phyloP scores from a whole-genome alignment of 2,113 vertebrate genomes.

The Gallinago media region DNA sequence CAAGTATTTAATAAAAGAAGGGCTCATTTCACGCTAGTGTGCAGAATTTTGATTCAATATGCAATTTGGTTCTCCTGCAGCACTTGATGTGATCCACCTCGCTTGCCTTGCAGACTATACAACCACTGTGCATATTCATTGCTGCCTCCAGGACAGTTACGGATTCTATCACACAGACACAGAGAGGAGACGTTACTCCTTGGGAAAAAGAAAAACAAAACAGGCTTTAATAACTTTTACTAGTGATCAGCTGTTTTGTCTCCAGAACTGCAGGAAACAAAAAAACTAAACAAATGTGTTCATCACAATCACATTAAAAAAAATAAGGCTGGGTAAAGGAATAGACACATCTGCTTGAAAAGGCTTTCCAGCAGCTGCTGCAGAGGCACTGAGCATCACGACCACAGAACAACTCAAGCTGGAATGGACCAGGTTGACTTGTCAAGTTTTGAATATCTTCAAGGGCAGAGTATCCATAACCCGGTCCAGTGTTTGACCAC shows the following conservation, averaged over 20 bases:
- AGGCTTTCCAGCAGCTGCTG: neutral
- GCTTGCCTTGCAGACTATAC: neutral
- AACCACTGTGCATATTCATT: neutral
- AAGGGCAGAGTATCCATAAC: neutral
- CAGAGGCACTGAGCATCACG: neutral
- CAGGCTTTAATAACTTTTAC: neutral
- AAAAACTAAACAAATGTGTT: neutral
- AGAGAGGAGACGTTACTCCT: accelerated
- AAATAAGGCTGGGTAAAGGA: neutral
- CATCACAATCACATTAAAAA: neutral
- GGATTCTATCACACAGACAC: neutral
- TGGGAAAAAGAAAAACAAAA: neutral
- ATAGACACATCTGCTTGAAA: neutral
- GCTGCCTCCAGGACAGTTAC: neutral
- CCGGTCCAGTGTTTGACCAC: neutral
- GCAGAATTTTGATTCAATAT: neutral
- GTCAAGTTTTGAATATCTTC: neutral
- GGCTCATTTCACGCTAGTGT: neutral
- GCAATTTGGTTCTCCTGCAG: neutral
- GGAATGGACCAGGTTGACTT: neutral
- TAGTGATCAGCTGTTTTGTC: neutral
- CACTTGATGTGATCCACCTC: neutral
- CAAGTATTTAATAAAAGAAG: neutral
- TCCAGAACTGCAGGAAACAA: neutral
- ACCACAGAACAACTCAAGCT: accelerated